phyloP scores from a whole-genome alignment of 2,888 invertebrate genomes.

The Pasiphila rectangulata region DNA sequence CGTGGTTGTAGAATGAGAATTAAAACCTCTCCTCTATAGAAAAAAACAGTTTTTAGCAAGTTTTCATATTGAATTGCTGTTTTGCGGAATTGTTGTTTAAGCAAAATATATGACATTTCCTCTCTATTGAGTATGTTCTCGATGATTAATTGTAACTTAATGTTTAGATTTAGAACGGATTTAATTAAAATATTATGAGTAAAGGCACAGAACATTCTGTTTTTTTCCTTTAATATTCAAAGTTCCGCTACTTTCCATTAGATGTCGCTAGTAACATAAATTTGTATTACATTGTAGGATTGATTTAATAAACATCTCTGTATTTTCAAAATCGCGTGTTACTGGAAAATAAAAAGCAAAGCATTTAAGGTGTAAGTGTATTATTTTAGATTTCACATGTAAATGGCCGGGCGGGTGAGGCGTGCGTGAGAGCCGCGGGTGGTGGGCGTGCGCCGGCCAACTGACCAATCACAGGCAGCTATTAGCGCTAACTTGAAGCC shows the following conservation, averaged over 20 bases:
- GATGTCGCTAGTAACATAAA: conserved; percentile 26
- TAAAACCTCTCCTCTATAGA: too few relatives aligned
- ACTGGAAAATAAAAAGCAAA: conserved; percentile 26
- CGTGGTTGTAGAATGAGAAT: too few relatives aligned
- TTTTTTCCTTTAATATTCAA: background rate
- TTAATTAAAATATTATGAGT: too few relatives aligned
- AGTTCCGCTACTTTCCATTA: conserved; percentile 32
- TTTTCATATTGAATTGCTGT: too few relatives aligned
- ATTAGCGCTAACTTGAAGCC: conserved; percentile 38
- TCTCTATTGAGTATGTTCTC: too few relatives aligned
- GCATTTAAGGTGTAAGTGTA: conserved; percentile 34
- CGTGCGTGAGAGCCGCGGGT: conserved; percentile 62
- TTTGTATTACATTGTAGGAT: conserved; percentile 1
- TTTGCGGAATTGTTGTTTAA: too few relatives aligned
- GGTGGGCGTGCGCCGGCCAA: conserved; percentile 58
- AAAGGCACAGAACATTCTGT: background rate
- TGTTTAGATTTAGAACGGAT: too few relatives aligned
- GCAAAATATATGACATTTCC: too few relatives aligned
- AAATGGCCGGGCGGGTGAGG: conserved; percentile 51
- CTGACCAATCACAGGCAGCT: conserved; percentile 55
- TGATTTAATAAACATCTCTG: too few relatives aligned
- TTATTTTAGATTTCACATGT: conserved; percentile 67
- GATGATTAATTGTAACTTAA: too few relatives aligned
- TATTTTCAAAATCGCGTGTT: conserved; percentile 21
- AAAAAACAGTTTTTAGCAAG: too few relatives aligned